Evolutionary conservation across 1,140 invertebrate genomes (phyloP), one percentile per base, ranked within the genome.

Genomic region (Diplogasteroides magnus): DNA sequence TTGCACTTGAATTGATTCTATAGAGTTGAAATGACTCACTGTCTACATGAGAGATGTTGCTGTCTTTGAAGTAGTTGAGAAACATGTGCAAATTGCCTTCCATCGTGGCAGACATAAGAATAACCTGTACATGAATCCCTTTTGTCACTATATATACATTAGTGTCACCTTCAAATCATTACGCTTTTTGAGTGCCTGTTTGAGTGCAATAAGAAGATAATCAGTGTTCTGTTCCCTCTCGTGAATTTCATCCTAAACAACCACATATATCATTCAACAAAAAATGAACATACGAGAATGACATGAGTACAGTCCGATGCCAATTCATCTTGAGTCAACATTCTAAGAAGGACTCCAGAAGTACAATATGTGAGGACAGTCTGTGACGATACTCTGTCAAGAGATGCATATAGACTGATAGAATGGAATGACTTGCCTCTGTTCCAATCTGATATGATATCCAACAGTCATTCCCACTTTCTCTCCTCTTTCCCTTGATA

Each of bases 81-180:
- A 96, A 92, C 32, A 91, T 87, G 27, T 88, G 85, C 29, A 91
- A 87, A 31, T 89, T 85, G 56, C 76, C 80, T 76, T 94, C 90
- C 76, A 94, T 87, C 1, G 92, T 91, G 3, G 94, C 94, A n/a
- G 93, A 96, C 93, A 97, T 97, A 0, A 97, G 86, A 61, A 98
- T 87, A 0, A 98, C 74, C 73, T 90, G 90, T 0, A 97, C 19
- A 6, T 83, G 69, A 48, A 14, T 31, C 11, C 23, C 14, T 0
- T 64, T 29, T 31, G n/a, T 31, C 15, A 63, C 29, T 13, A 13
- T n/a, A 63, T 11, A 25, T 26, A 3, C 19, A 28, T 28, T 23
- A 23, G 14, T 63, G 2, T 28, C 25, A 75, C 73, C 70, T 80
- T 82, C 26, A 82, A 31, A 74, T 82, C 86, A 68, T 88, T 87